A percentile compares a stretch with the other conserved stretches of the same genome.
Evolutionary conservation across 2,113 vertebrate genomes (phyloP).

Genomic region (Thamnophis sirtalis): DNA sequence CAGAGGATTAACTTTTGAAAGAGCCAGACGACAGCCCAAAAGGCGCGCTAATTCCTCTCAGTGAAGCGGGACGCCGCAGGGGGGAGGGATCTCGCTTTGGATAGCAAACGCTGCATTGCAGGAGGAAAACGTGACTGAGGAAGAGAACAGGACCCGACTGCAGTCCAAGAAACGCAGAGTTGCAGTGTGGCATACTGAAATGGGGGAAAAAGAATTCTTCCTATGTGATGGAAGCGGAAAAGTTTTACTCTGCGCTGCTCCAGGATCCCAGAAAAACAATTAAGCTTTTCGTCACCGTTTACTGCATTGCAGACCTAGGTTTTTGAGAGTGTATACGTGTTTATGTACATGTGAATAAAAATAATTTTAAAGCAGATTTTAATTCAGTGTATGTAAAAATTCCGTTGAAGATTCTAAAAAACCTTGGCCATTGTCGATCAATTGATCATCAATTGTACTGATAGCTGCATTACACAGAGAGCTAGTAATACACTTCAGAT

Average conservation of each 20-base stretch:
- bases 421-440: neutral
- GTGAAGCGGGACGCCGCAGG: neutral
- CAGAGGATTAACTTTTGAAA: neutral
- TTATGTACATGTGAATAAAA: neutral
- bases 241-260: neutral
- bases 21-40: neutral
- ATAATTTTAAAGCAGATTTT: neutral
- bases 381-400: neutral
- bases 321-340: neutral
- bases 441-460: neutral
- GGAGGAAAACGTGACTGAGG: neutral
- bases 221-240: neutral
- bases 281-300: neutral
- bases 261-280: neutral
- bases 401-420: neutral
- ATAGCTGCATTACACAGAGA: neutral
- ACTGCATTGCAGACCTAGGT: neutral
- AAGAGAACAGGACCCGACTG: neutral
- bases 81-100: neutral
- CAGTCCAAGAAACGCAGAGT: neutral
- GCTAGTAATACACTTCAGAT: neutral
- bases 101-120: constrained; percentile 11
- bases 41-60: neutral
- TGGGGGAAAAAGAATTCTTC: neutral
- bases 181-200: neutral